These are phyloP conservation scores for Botia kubotai DNA, from an alignment of 2,797 vertebrate genomes.

Conservation along the genomic window DNA sequence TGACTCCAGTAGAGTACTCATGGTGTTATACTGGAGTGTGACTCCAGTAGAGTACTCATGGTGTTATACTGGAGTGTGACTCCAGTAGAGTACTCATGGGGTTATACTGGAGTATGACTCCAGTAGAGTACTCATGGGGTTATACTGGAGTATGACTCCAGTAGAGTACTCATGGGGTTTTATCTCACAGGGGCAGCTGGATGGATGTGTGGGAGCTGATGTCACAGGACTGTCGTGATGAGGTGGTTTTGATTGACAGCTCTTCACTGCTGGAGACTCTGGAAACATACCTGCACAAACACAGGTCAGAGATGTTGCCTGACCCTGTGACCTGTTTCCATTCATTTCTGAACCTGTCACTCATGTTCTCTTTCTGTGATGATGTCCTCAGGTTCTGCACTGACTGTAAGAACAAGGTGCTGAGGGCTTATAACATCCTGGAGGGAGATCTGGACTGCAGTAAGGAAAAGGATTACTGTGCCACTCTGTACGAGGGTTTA, in stretches of 20 bases:
- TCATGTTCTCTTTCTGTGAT: background rate
- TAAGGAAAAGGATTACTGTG: constrained; percentile 96
- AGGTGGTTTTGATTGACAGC: constrained; percentile 95
- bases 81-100: no score
- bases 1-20: no score
- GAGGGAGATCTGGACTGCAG: constrained; percentile 94
- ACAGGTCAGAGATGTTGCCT: constrained; percentile 81
- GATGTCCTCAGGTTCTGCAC: constrained; percentile 87
- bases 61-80: no score
- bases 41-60: no score
- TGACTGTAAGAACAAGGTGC: constrained; percentile 97
- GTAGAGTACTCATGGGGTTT: constrained; percentile 5
- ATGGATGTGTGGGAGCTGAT: constrained; percentile 99
- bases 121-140: no score
- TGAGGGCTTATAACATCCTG: constrained; percentile 95
- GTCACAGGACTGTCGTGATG: constrained; percentile 97
- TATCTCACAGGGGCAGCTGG: constrained; percentile 89
- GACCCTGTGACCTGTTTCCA: background rate
- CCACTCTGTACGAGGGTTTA: constrained; percentile 92
- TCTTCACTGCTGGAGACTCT: constrained; percentile 93
- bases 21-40: no score
- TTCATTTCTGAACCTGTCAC: background rate
- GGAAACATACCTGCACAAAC: constrained; percentile 95
- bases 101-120: no score
- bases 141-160: no score